These are phyloP conservation scores for Heliothis virescens DNA, from an alignment of 1,140 invertebrate species.

Conservation along the genomic window DNA sequence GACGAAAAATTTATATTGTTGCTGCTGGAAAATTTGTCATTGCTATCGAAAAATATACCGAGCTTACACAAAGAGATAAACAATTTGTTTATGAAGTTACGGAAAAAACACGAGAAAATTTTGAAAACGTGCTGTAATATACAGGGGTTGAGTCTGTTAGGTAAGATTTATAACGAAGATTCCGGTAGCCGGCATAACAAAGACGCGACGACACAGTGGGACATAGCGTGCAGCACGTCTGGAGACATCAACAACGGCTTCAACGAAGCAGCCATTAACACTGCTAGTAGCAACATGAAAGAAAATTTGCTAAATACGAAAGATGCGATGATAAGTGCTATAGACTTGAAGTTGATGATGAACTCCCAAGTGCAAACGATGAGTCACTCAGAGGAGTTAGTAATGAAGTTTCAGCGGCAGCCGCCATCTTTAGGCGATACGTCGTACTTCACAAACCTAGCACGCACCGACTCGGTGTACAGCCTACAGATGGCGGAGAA, in stretches of 20 bases:
- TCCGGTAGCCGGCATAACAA: constrained; percentile 15
- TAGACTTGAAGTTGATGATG: constrained; percentile 3
- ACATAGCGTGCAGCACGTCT: not conserved
- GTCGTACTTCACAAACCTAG: not conserved
- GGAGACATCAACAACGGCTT: not conserved
- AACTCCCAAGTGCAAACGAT: constrained; percentile 10
- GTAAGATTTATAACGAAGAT: constrained; percentile 69
- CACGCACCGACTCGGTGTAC: not conserved
- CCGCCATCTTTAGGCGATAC: not conserved
- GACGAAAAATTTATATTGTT: constrained; percentile 73
- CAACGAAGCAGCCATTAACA: not conserved
- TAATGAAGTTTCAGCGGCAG: not conserved
- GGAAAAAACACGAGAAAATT: constrained; percentile 66
- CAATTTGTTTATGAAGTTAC: constrained; percentile 65
- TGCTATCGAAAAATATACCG: constrained; percentile 67
- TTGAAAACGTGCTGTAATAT: constrained; percentile 54
- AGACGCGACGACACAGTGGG: constrained; percentile 20
- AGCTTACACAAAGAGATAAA: constrained; percentile 73
- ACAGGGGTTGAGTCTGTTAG: constrained; percentile 66
- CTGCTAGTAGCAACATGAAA: not conserved
- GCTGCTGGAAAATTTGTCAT: constrained; percentile 70
- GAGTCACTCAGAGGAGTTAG: not conserved
- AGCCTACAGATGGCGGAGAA: not conserved
- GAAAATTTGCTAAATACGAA: not conserved
- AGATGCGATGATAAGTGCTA: constrained; percentile 16